phyloP scores from a whole-genome alignment of 2,797 vertebrate genomes.

The Halcyon smyrnensis region DNA sequence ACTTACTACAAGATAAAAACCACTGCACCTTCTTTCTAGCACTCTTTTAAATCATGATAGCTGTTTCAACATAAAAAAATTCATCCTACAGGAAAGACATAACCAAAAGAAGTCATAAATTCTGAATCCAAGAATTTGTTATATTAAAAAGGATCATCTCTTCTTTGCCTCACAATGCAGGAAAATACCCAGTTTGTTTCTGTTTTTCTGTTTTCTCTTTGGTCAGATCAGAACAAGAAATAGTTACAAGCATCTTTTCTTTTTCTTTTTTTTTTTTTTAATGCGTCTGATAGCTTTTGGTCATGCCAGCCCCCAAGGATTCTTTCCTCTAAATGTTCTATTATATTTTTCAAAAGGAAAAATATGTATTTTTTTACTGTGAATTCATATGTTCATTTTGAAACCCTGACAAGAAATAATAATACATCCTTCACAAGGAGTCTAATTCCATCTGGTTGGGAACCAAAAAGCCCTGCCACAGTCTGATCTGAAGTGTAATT shows the following conservation, averaged over 20 bases:
- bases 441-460: constrained; percentile 11
- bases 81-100: not conserved
- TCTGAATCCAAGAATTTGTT: not conserved
- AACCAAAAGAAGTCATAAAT: not conserved
- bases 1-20: not conserved
- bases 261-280: not conserved
- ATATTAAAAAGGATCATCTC: not conserved
- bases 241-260: not conserved
- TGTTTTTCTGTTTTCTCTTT: not conserved
- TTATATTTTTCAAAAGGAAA: not conserved
- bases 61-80: not conserved
- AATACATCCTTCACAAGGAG: not conserved
- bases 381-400: constrained; percentile 11
- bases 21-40: not conserved
- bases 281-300: not conserved
- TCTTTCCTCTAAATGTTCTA: constrained; percentile 47
- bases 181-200: not conserved
- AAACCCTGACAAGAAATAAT: constrained; percentile 45
- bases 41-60: not conserved
- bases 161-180: not conserved
- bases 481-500: constrained; percentile 31
- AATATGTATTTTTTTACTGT: not conserved
- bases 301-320: not conserved
- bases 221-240: not conserved
- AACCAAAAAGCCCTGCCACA: constrained; percentile 16